Percentiles rank a stretch among this genome's conserved stretches.
Conservation (phyloP, 2,797 vertebrate species). For the Danio jaintianensis region DNA sequence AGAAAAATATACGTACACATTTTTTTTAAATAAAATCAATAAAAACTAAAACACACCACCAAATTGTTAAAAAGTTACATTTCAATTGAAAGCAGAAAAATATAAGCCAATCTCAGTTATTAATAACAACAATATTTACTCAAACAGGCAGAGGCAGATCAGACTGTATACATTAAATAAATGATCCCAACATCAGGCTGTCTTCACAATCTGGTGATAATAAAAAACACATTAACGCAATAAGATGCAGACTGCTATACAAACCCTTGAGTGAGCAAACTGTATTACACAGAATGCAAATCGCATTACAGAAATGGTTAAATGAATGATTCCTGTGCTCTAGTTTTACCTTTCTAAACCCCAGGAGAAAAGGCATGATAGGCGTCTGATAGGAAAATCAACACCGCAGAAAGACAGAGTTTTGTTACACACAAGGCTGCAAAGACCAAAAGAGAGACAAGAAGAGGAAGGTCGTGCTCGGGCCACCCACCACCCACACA, state of each 20-base stretch:
- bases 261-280: background rate
- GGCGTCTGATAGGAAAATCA: slow-evolving; percentile 58
- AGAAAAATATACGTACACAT: no score
- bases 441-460: slow-evolving; percentile 38
- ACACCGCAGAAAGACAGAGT: slow-evolving; percentile 42
- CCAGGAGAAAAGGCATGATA: slow-evolving; percentile 86
- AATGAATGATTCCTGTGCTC: background rate
- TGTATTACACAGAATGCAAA: background rate
- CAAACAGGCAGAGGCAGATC: no score
- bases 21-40: no score
- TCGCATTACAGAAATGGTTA: background rate
- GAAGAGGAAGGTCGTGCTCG: slow-evolving; percentile 40
- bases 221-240: background rate
- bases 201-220: background rate
- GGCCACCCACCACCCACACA: slow-evolving; percentile 46
- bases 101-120: no score
- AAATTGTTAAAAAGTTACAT: no score
- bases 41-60: no score
- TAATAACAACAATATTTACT: no score
- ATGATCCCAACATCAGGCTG: background rate
- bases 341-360: slow-evolving; percentile 84
- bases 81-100: no score
- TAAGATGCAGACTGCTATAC: background rate
- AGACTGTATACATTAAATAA: background rate
- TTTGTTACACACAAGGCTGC: slow-evolving; percentile 33